Conservation (phyloP, 2,888 invertebrate genomes). For the Zhengitettix transpicula region DNA sequence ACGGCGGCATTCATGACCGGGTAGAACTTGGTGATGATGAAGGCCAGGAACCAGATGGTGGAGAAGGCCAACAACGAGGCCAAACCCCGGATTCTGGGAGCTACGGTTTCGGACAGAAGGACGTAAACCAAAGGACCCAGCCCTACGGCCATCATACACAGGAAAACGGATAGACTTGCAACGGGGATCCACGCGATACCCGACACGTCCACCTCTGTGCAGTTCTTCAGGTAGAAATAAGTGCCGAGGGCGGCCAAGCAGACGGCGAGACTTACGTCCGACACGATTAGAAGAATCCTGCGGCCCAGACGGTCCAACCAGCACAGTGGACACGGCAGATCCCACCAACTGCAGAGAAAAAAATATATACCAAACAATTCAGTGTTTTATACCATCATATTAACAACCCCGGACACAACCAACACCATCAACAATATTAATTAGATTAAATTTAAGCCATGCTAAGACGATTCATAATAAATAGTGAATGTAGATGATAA, state of each 20-base stretch:
- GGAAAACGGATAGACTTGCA: not conserved
- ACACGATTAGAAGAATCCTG: not conserved
- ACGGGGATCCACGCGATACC: not conserved
- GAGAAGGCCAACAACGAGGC: slow-evolving; percentile 23
- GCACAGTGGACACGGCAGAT: not conserved
- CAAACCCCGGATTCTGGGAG: not conserved
- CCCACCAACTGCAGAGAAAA: not conserved
- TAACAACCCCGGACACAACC: no score
- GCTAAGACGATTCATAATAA: no score
- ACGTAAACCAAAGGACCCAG: not conserved
- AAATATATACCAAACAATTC: no score
- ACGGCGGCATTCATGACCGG: slow-evolving; percentile 22
- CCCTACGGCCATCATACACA: not conserved
- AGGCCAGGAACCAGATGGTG: slow-evolving; percentile 13
- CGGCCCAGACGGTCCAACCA: not conserved
- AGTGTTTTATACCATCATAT: no score
- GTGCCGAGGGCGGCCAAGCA: slow-evolving; percentile 21
- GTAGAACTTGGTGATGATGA: slow-evolving; percentile 22
- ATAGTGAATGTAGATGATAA: no score
- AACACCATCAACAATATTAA: no score
- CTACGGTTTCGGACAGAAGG: not conserved
- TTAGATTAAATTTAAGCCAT: no score
- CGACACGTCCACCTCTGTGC: slow-evolving; percentile 1
- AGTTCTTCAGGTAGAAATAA: slow-evolving; percentile 21
- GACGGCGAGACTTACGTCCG: slow-evolving; percentile 19